Conservation (phyloP, 2,797 vertebrate genomes). For the Sebastes reedi region DNA sequence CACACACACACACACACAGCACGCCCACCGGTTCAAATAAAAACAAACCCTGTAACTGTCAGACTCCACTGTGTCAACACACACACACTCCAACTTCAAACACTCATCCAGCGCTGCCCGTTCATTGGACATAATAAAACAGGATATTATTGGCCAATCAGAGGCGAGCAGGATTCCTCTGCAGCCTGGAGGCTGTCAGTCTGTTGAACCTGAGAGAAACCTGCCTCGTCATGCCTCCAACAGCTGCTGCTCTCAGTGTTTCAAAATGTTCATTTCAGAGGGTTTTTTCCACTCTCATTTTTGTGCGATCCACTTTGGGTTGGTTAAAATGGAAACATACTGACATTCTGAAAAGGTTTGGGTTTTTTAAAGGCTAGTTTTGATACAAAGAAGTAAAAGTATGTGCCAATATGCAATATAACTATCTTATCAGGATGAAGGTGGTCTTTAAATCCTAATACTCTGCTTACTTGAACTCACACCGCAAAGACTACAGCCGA, state of each 20-base stretch:
- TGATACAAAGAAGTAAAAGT: accelerated
- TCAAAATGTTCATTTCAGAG: background rate
- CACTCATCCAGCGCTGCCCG: background rate
- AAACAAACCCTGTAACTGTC: conserved; percentile 55
- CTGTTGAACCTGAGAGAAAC: background rate
- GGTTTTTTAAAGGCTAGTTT: background rate
- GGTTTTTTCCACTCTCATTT: background rate
- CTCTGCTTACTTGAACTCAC: too few relatives aligned
- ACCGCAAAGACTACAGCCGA: too few relatives aligned
- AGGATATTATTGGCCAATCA: conserved; percentile 16
- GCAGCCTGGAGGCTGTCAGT: background rate
- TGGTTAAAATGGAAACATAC: background rate
- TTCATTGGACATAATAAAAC: background rate
- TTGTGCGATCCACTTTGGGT: background rate
- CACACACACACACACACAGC: background rate
- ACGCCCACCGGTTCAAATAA: conserved; percentile 61
- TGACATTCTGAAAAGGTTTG: background rate
- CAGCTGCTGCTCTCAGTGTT: background rate
- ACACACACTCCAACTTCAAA: background rate
- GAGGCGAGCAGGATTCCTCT: background rate
- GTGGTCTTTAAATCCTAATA: too few relatives aligned
- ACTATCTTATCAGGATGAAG: too few relatives aligned
- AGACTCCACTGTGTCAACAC: conserved; percentile 34
- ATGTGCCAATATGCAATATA: too few relatives aligned
- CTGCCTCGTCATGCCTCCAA: conserved; percentile 12